phyloP scores from a whole-genome alignment of 2,113 vertebrate genomes.

The Larimichthys crocea region DNA sequence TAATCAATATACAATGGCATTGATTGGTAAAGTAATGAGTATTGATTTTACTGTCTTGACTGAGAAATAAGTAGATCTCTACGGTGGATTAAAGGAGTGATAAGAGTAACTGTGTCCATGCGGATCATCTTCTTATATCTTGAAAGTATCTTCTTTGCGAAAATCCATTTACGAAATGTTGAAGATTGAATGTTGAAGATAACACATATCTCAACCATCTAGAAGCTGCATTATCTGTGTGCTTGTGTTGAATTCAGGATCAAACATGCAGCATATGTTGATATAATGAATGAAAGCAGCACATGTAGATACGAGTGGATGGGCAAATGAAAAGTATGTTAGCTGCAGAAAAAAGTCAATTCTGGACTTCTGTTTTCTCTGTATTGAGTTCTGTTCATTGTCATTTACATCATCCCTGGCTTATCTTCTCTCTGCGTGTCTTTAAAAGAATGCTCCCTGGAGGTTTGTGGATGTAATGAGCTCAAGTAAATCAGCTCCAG shows the following conservation, averaged over 20 bases:
- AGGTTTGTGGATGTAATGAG: slow-evolving; percentile 50
- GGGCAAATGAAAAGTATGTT: neutral
- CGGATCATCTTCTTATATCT: neutral
- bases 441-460: slow-evolving; percentile 22
- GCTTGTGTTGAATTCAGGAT: neutral
- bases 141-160: too few relatives aligned
- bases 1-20: neutral
- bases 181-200: neutral
- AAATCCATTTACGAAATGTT: neutral
- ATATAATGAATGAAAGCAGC: neutral
- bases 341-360: neutral
- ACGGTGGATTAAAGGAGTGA: too few relatives aligned
- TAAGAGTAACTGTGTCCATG: too few relatives aligned
- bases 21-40: neutral
- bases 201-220: neutral
- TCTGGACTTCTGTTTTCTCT: neutral
- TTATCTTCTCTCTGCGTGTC: slow-evolving; percentile 30
- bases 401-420: slow-evolving; percentile 15
- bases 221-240: neutral
- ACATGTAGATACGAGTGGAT: too few relatives aligned
- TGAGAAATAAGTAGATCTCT: neutral
- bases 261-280: neutral
- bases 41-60: neutral
- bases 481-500: slow-evolving; percentile 48
- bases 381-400: neutral